Conservation (phyloP, 2,797 vertebrate species). For the Fistularia tabacaria region DNA sequence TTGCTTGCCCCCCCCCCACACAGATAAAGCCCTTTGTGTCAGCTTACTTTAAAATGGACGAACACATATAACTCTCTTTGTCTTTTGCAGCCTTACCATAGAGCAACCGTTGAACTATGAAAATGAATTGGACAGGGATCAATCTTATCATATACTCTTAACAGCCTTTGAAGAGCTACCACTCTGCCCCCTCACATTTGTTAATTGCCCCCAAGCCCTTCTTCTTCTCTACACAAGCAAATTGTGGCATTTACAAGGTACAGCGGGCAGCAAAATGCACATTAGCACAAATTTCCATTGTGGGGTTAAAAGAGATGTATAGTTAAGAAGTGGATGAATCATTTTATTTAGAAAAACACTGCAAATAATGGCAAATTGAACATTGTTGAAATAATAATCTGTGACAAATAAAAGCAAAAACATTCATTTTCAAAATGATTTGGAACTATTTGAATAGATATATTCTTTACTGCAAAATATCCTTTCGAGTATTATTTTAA, state of each 20-base stretch:
- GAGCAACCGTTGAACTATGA: slow-evolving; percentile 60
- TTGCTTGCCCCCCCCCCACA: slow-evolving; percentile 20
- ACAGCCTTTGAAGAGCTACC: slow-evolving; percentile 60
- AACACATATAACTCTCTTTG: slow-evolving; percentile 29
- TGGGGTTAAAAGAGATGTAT: slow-evolving; percentile 29
- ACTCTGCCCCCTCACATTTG: slow-evolving; percentile 45
- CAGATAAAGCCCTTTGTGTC: slow-evolving; percentile 40
- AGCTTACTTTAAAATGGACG: slow-evolving; percentile 37
- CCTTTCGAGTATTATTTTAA: too few species aligned
- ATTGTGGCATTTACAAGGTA: slow-evolving; percentile 72
- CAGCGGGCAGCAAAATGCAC: slow-evolving; percentile 62
- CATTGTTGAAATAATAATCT: too few species aligned
- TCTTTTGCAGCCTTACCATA: slow-evolving; percentile 47
- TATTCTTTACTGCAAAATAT: too few species aligned
- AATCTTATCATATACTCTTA: slow-evolving; percentile 64
- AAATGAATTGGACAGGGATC: slow-evolving; percentile 68
- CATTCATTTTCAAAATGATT: too few species aligned
- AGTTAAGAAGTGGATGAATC: slow-evolving; percentile 35
- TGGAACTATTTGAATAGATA: too few species aligned
- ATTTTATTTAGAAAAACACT: slow-evolving; percentile 17
- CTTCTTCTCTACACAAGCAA: slow-evolving; percentile 51
- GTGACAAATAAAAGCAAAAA: too few species aligned
- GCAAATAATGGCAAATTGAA: too few species aligned
- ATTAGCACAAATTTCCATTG: slow-evolving; percentile 52
- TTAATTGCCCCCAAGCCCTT: slow-evolving; percentile 66